Evolutionary conservation across 1,140 invertebrate species (phyloP), one percentile per base, ranked within the genome.

Genomic region (Meloidogyne chitwoodi): DNA sequence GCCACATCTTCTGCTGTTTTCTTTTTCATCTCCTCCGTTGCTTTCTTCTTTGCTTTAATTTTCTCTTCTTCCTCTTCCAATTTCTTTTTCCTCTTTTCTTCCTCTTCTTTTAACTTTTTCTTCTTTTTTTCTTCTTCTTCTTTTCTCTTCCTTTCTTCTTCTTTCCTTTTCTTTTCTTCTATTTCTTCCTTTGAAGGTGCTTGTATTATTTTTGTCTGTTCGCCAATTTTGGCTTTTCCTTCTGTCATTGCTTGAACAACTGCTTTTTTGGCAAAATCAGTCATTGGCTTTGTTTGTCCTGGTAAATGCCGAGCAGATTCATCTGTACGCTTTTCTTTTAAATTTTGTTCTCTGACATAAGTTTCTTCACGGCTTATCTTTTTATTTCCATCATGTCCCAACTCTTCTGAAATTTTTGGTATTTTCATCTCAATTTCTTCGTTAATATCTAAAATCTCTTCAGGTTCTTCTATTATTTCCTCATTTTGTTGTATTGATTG

Each of bases 231-330:
- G 63, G 65, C 48, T 38, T 80, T 80, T 61, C 82, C 81, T 38
- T 72, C 16, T 56, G 78, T 79, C 56, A 78, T 66, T 31, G 83
- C 78, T 62, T 84, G 83, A 41, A 84, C 79, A 14, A 84, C 81
- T 2, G 83, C 80, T 73, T 84, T 84, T 27, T 75, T 75, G 2
- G 83, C 83, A 73, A 84, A 84, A 69, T 85, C 83, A 0, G 80
- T 84, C 2, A 65, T 41, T 27, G 83, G 81, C 56, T 83, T 79
- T 14, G 44, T 38, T 11, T 81, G 34, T 19, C 68, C 76, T 8
- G 71, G 22, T 24, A 65, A 22, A 24, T 63, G 63, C 6, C 48
- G 19, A 29, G 56, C 34, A 22, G 74, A 31, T 79, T 80, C 77
- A 4, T 78, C 76, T 31, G 44, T 70, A 64, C 27, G 61, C 19